A percentile compares a stretch with the other conserved stretches of the same genome.
Evolutionary conservation across 2,797 vertebrate genomes (phyloP).

Genomic region (Pyrocephalus nanus): DNA sequence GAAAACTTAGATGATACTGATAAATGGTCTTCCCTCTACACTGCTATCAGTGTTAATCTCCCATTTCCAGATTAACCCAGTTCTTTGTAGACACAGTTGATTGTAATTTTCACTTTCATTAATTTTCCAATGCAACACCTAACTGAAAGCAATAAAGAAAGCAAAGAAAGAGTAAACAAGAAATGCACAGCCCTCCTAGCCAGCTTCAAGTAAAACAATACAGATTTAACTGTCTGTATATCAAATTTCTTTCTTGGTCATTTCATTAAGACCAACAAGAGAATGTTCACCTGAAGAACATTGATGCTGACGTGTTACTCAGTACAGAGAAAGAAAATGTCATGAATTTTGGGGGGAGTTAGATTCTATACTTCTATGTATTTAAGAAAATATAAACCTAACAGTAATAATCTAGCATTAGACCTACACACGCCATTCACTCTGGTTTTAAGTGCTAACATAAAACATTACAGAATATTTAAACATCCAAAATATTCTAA

Average conservation of each 20-base stretch:
- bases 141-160: slow-evolving; percentile 20
- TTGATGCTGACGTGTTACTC: background rate
- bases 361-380: background rate
- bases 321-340: background rate
- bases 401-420: slow-evolving; percentile 31
- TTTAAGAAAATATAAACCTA: slow-evolving; percentile 53
- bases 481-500: slow-evolving; percentile 29
- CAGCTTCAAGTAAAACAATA: background rate
- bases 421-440: background rate
- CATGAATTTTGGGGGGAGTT: background rate
- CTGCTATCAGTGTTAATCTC: background rate
- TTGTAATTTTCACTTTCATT: slow-evolving; percentile 36
- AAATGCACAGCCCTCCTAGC: background rate
- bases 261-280: background rate
- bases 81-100: slow-evolving; percentile 7
- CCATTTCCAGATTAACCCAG: slow-evolving; percentile 30
- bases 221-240: background rate
- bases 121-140: background rate
- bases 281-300: background rate
- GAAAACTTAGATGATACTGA: slow-evolving; percentile 10
- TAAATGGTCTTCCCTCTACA: background rate
- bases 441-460: background rate
- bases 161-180: slow-evolving; percentile 9
- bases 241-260: background rate
- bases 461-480: slow-evolving; percentile 58